Conservation (phyloP, 2,113 vertebrate genomes). For the Ciconia boyciana region DNA sequence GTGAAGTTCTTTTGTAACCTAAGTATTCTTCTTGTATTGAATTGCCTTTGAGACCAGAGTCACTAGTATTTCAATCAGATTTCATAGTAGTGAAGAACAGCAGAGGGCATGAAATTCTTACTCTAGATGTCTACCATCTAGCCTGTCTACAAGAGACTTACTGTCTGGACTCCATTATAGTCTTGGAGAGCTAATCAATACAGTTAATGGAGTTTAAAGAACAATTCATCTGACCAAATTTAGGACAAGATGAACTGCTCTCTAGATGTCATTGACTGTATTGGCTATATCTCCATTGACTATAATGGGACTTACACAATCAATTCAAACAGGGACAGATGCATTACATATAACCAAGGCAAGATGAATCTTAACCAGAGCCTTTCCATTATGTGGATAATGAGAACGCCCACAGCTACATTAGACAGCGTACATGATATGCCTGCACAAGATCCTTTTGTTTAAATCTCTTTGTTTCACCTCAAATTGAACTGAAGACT, state of each 20-base stretch:
- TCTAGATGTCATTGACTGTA: not conserved
- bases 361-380: not conserved
- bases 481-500: not conserved
- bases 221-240: slow-evolving; percentile 11
- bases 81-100: not conserved
- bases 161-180: not conserved
- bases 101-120: not conserved
- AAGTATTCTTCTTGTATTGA: not conserved
- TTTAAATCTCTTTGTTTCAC: not conserved
- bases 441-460: not conserved
- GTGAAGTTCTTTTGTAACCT: not conserved
- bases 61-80: not conserved
- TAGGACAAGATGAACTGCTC: not conserved
- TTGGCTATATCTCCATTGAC: not conserved
- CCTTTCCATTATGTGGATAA: not conserved
- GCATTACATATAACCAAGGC: not conserved
- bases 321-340: not conserved
- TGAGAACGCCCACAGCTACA: not conserved
- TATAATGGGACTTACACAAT: not conserved
- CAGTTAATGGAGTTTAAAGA: slow-evolving; percentile 34
- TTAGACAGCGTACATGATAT: not conserved
- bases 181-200: slow-evolving; percentile 13
- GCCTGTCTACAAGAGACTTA: not conserved
- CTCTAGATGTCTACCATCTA: not conserved
- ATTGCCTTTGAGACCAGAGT: not conserved